These are phyloP conservation scores for Cerceris rybyensis DNA, from an alignment of 2,888 invertebrate genomes.

Conservation along the genomic window DNA sequence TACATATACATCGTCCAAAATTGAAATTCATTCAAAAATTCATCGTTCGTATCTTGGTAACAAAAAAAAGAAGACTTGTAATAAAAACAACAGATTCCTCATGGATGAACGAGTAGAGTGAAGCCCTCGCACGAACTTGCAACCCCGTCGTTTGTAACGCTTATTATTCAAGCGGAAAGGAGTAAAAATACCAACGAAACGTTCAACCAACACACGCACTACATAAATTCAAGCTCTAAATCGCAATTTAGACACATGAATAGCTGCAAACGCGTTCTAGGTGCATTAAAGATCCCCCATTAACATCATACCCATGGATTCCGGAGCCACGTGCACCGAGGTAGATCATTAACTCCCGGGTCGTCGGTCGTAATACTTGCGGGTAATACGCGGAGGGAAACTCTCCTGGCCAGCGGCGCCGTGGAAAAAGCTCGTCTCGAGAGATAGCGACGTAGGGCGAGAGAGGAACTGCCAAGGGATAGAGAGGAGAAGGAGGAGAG, in stretches of 20 bases:
- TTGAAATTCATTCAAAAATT: no score
- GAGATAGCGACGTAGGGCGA: constrained; percentile 32
- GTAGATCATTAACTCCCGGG: constrained; percentile 60
- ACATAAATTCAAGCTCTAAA: constrained; percentile 46
- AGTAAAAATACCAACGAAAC: constrained; percentile 27
- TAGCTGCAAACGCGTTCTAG: constrained; percentile 33
- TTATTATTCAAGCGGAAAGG: constrained; percentile 8
- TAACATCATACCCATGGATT: constrained; percentile 33
- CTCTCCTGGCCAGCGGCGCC: constrained; percentile 9
- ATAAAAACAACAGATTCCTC: no score
- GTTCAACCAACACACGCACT: neutral
- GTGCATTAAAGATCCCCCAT: constrained; percentile 49
- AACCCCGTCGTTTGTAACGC: neutral
- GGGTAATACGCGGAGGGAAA: constrained; percentile 32
- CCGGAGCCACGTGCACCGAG: constrained; percentile 37
- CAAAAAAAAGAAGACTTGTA: no score
- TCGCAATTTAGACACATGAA: constrained; percentile 57
- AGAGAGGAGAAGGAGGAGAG: constrained; percentile 22
- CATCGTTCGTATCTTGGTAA: no score
- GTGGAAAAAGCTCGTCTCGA: constrained; percentile 36
- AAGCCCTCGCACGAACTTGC: neutral
- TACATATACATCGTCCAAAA: no score
- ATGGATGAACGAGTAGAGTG: no score
- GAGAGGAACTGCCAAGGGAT: neutral
- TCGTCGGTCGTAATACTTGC: constrained; percentile 47